Evolutionary conservation across 2,113 vertebrate genomes (phyloP).

Genomic region (Neolamprologus cancellatus): DNA sequence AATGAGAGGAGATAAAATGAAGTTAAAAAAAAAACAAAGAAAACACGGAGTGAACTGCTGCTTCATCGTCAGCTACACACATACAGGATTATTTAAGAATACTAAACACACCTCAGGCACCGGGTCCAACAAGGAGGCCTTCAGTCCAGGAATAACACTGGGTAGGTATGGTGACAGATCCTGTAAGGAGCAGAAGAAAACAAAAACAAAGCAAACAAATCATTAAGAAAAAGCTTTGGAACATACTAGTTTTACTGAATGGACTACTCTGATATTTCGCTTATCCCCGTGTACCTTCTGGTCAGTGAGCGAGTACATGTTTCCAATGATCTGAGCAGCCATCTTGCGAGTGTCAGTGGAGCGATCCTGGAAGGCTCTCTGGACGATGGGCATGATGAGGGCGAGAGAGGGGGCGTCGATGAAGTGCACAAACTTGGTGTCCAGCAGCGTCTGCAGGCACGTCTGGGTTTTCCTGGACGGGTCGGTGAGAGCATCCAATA

Average conservation of each 20-base stretch:
- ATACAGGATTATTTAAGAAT: not conserved
- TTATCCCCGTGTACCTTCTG: conserved; percentile 80
- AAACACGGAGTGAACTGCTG: not conserved
- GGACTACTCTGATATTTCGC: not conserved
- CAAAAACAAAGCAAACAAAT: not conserved
- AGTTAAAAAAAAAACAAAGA: accelerated
- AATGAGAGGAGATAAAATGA: not conserved
- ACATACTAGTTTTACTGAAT: not conserved
- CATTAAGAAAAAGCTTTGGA: not conserved
- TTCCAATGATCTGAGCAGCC: conserved; percentile 98
- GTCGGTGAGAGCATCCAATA: conserved; percentile 93
- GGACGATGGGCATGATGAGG: conserved; percentile 98
- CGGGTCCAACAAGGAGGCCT: conserved; percentile 91
- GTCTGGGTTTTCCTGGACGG: conserved; percentile 91
- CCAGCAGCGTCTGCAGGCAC: conserved; percentile 92
- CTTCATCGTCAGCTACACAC: not conserved
- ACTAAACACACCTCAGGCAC: conserved; percentile 85
- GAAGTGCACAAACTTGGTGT: conserved; percentile 98
- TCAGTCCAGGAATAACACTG: conserved; percentile 93
- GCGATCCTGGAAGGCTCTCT: conserved; percentile 95
- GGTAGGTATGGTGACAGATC: conserved; percentile 96
- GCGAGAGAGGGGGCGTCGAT: conserved; percentile 95
- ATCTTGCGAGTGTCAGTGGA: conserved; percentile 98
- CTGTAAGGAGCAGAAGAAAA: conserved; percentile 53
- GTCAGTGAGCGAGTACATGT: conserved; percentile 98